A percentile compares a stretch with the other conserved stretches of the same genome.
phyloP scores from a whole-genome alignment of 2,888 invertebrate genomes.

The Synanthedon myopaeformis region DNA sequence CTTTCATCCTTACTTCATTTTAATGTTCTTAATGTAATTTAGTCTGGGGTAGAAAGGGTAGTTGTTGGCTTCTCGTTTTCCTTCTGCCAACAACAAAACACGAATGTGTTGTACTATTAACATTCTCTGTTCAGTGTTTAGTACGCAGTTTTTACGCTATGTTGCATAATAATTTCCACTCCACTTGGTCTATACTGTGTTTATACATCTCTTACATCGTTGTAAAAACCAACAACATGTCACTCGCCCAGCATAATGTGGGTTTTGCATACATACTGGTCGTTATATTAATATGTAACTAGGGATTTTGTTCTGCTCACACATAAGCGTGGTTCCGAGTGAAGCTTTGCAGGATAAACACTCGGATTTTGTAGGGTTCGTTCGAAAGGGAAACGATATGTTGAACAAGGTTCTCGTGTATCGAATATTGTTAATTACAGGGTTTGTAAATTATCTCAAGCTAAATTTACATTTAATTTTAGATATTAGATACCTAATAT shows the following conservation, averaged over 20 bases:
- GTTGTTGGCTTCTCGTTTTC: too few relatives aligned
- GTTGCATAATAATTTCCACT: background rate
- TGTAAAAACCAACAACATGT: background rate
- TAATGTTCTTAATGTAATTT: too few relatives aligned
- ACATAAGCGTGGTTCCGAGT: conserved; percentile 26
- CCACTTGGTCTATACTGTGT: background rate
- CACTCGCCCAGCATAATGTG: background rate
- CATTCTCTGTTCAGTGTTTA: background rate
- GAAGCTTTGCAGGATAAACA: conserved; percentile 31
- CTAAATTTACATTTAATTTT: too few relatives aligned
- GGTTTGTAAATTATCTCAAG: too few relatives aligned
- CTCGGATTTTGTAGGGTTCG: conserved; percentile 17
- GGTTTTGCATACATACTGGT: background rate
- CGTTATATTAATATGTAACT: background rate
- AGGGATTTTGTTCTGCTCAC: conserved; percentile 21
- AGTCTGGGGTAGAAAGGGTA: too few relatives aligned
- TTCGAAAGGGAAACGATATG: conserved; percentile 14
- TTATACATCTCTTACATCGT: background rate
- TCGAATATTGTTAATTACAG: background rate
- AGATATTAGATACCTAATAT: too few relatives aligned
- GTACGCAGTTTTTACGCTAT: background rate
- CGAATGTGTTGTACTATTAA: too few relatives aligned
- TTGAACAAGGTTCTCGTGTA: background rate
- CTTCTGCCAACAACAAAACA: too few relatives aligned
- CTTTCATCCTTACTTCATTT: too few relatives aligned